Conservation (phyloP, 2,888 invertebrate species). For the Ditula angustiorana region DNA sequence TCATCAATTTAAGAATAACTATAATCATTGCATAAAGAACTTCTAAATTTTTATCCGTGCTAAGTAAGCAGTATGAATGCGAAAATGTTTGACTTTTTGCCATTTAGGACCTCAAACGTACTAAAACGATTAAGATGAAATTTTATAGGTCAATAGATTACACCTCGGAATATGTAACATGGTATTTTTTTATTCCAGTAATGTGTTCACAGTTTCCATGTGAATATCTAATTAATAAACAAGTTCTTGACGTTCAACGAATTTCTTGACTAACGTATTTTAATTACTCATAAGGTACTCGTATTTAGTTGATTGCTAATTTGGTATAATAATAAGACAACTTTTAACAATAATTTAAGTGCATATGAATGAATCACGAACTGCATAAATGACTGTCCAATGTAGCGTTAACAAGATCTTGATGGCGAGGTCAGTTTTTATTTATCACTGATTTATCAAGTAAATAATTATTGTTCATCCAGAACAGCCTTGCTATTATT, state of each 20-base stretch:
- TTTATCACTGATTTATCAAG: conserved; percentile 61
- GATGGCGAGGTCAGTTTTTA: conserved; percentile 73
- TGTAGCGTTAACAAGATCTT: conserved; percentile 61
- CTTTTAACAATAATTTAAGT: background rate
- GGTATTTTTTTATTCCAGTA: background rate
- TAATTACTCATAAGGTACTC: background rate
- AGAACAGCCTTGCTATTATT: conserved; percentile 71
- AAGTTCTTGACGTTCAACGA: background rate
- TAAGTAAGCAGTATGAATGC: no score
- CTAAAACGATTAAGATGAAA: background rate
- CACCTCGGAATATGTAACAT: background rate
- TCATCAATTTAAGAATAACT: no score
- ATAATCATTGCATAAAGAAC: no score
- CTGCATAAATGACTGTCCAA: conserved; percentile 46
- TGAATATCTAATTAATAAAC: background rate
- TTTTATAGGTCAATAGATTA: no score
- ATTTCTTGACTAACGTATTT: background rate
- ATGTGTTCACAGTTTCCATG: background rate
- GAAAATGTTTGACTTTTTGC: no score
- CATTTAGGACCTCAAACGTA: no score
- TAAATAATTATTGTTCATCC: conserved; percentile 62
- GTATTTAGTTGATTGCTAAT: no score
- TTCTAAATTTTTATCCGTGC: no score
- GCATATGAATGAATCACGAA: background rate
- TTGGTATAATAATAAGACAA: no score